Conservation (phyloP, 2,113 vertebrate genomes). For the Crotalus horridus region DNA sequence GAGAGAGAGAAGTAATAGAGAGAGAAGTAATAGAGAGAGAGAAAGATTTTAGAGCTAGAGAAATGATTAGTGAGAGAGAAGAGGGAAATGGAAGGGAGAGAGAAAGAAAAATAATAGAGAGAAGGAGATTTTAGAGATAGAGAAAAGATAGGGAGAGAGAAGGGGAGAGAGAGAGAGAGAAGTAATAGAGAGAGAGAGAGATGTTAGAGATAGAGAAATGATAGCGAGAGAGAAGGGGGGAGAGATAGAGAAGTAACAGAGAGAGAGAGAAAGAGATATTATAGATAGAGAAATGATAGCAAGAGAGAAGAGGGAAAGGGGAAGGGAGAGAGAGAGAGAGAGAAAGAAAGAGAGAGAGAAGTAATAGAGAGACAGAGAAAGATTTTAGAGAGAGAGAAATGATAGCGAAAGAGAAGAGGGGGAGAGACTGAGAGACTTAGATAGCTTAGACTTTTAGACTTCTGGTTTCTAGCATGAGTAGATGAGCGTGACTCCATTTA, state of each 20-base stretch:
- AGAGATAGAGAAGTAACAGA: neutral
- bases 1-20: too few species aligned
- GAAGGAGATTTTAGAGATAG: too few species aligned
- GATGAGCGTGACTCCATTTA: slow-evolving; percentile 62
- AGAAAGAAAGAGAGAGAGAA: neutral
- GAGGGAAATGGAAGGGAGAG: neutral
- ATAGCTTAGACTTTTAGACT: neutral
- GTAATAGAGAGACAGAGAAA: too few species aligned
- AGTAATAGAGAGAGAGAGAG: neutral
- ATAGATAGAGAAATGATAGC: neutral
- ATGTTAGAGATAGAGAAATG: too few species aligned
- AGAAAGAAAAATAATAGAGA: neutral
- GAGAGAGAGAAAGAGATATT: neutral
- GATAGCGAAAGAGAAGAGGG: neutral
- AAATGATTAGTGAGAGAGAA: too few species aligned
- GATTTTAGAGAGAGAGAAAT: too few species aligned
- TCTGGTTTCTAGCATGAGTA: slow-evolving; percentile 50
- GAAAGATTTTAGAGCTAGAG: too few species aligned
- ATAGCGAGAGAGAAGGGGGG: too few species aligned
- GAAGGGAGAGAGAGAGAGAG: too few species aligned
- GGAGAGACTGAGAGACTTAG: neutral
- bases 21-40: too few species aligned
- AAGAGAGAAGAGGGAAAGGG: neutral
- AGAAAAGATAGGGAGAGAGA: too few species aligned
- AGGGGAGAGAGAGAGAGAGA: neutral